A percentile compares a stretch with the other conserved stretches of the same genome.
These are phyloP conservation scores for Gorsachius goisagi DNA, from an alignment of 2,113 vertebrate genomes.

Conservation along the genomic window DNA sequence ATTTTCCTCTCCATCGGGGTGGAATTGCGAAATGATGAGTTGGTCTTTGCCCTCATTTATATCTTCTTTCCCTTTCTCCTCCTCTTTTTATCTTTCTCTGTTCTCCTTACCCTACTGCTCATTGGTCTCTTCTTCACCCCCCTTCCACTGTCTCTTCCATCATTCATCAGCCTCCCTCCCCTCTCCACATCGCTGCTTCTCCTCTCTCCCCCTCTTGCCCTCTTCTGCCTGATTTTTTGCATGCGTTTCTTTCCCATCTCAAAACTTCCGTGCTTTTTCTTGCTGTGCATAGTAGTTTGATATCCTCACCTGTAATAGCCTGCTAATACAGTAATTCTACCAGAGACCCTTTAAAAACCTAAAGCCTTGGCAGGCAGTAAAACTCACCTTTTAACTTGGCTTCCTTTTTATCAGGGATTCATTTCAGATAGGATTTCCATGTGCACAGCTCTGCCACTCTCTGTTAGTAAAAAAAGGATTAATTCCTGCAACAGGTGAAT, in stretches of 20 bases:
- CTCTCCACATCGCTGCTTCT: background rate
- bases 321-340: slow-evolving; percentile 16
- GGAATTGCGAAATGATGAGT: slow-evolving; percentile 57
- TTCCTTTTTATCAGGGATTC: slow-evolving; percentile 28
- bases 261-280: background rate
- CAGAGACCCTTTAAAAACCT: slow-evolving; percentile 12
- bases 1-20: slow-evolving; percentile 34
- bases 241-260: background rate
- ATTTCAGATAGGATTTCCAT: slow-evolving; percentile 32
- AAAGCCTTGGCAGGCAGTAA: slow-evolving; percentile 9
- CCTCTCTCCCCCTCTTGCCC: background rate
- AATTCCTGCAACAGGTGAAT: slow-evolving; percentile 27
- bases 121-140: background rate
- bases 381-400: slow-evolving; percentile 31
- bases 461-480: background rate
- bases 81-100: slow-evolving; percentile 35
- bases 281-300: slow-evolving; percentile 1
- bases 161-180: background rate
- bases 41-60: slow-evolving; percentile 65
- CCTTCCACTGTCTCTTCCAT: background rate
- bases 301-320: background rate
- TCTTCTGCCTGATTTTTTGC: background rate
- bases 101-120: background rate
- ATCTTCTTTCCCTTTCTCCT: slow-evolving; percentile 30
- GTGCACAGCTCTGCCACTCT: background rate